A percentile compares a stretch with the other conserved stretches of the same genome.
These are phyloP conservation scores for Vannuccia rotundouncinata DNA, from an alignment of 2,888 invertebrate genomes.

Conservation along the genomic window DNA sequence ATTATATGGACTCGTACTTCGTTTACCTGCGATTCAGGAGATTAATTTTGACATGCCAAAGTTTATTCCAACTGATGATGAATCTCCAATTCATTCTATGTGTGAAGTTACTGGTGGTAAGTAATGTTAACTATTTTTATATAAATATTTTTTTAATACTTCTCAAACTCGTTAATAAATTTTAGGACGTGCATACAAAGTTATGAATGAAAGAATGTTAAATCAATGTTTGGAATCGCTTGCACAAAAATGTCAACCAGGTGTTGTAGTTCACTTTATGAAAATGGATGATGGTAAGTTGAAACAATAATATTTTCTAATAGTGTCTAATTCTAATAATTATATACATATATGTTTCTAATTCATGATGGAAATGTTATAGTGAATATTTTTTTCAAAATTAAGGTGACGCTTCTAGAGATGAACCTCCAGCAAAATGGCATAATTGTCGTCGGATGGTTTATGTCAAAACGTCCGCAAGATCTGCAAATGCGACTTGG, in stretches of 20 bases:
- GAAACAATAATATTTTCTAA: neutral
- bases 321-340: neutral
- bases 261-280: constrained; percentile 85
- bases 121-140: constrained; percentile 40
- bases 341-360: neutral
- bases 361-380: neutral
- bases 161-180: constrained; percentile 34
- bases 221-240: constrained; percentile 92
- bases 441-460: constrained; percentile 35
- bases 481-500: constrained; percentile 71
- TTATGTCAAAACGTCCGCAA: constrained; percentile 36
- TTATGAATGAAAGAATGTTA: constrained; percentile 65
- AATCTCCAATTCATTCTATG: constrained; percentile 91
- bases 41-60: constrained; percentile 60
- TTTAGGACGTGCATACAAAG: constrained; percentile 35
- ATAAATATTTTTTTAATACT: constrained; percentile 24
- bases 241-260: constrained; percentile 91
- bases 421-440: constrained; percentile 28
- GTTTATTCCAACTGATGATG: constrained; percentile 77
- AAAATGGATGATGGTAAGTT: constrained; percentile 34
- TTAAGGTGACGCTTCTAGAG: constrained; percentile 16
- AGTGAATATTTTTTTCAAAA: neutral
- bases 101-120: constrained; percentile 94
- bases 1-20: constrained; percentile 83
- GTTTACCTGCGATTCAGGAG: constrained; percentile 77